Evolutionary conservation across 1,140 invertebrate species (phyloP), one percentile per base, ranked within the genome.

Genomic region (Drosophila arizonae): DNA sequence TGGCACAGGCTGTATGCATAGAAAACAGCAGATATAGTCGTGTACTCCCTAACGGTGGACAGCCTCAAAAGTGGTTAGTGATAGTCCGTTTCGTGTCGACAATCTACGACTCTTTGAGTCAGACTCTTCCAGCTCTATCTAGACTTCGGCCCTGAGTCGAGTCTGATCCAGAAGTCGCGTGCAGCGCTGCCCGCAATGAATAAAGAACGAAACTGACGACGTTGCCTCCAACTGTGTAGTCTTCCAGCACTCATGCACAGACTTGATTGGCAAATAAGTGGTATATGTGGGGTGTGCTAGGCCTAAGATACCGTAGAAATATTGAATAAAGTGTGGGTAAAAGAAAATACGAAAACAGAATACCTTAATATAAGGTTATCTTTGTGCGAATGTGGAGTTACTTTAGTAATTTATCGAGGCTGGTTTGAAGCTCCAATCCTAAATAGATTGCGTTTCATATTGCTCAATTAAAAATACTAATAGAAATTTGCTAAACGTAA

Each of bases 131-230:
- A 56, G 66, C 57, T 58, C 33, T 33, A 33, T 33, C 33, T 33
- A 33, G 33, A 33, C 33, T 10, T 8, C 58, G 33, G 13, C 41
- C 46, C 21, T 39, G 13, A 39, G 21, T 28, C 2, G 69, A 54
- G 52, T 48, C 41, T 69, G 68, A 71, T 54, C 56, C 68, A 30
- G 43, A 41, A 51, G 36, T 86, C 79, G 81, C 82, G 81, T 86
- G 81, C 79, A 67, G 54, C 63, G 68, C 72, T 65, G 75, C 67
- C 71, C 67, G 65, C 67, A 82, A 82, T 81, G 79, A 82, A 86
- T 64, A 76, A 43, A 79, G 79, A 64, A 66, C 56, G 67, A 69
- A 81, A 50, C 64, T 62, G 60, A 15, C 65, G 80, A 79, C 72
- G 76, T 69, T 41, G 62, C 69, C 62, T 77, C 73, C 81, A 74